A percentile compares a stretch with the other conserved stretches of the same genome.
These are phyloP conservation scores for Asobara japonica DNA, from an alignment of 1,140 invertebrate genomes.

Conservation along the genomic window DNA sequence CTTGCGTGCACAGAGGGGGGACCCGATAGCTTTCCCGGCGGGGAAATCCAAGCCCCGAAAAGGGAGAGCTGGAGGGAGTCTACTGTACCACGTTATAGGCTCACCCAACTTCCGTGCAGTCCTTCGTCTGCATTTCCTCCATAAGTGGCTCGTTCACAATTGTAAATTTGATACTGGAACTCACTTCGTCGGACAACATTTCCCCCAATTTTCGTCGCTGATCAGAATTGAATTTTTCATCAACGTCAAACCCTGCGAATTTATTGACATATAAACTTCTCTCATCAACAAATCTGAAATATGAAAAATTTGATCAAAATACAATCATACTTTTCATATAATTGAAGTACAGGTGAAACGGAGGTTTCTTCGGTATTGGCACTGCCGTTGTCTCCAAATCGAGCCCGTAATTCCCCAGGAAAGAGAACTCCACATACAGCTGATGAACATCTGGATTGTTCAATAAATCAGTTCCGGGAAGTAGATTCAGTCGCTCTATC, in stretches of 20 bases:
- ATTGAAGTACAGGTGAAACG: slow-evolving; percentile 27
- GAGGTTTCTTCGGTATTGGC: slow-evolving; percentile 29
- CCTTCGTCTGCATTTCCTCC: slow-evolving; percentile 47
- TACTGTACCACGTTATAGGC: too few species aligned
- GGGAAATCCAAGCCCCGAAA: too few species aligned
- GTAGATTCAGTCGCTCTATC: slow-evolving; percentile 31
- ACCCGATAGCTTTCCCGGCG: too few species aligned
- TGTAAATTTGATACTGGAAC: slow-evolving; percentile 53
- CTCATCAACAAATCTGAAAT: slow-evolving; percentile 8
- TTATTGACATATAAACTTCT: neutral
- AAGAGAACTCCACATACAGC: slow-evolving; percentile 40
- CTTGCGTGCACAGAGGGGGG: too few species aligned
- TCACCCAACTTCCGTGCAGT: slow-evolving; percentile 58
- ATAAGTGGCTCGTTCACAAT: slow-evolving; percentile 53
- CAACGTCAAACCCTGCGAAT: slow-evolving; percentile 50
- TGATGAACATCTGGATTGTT: slow-evolving; percentile 36
- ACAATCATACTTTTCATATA: slow-evolving; percentile 34
- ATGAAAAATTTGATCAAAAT: neutral
- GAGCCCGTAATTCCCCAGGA: slow-evolving; percentile 35
- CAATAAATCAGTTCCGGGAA: slow-evolving; percentile 22
- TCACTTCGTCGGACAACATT: slow-evolving; percentile 46
- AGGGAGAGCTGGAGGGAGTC: too few species aligned
- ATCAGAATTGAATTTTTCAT: slow-evolving; percentile 39
- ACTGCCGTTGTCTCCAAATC: slow-evolving; percentile 37
- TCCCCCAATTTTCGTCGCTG: slow-evolving; percentile 44